phyloP scores from a whole-genome alignment of 2,888 invertebrate species.

The Cactoblastis cactorum region DNA sequence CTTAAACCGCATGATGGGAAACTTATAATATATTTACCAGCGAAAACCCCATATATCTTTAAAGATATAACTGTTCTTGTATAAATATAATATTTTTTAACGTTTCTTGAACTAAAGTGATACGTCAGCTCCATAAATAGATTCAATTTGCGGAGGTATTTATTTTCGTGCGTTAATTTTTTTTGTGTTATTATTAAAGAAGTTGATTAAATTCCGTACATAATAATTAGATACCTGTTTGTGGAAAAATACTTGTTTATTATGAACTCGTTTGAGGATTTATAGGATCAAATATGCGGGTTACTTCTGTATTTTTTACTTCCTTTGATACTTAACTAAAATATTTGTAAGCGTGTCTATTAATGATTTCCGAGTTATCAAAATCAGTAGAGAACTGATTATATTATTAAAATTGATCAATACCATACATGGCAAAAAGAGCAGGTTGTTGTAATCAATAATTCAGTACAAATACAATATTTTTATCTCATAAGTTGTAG shows the following conservation, averaged over 20 bases:
- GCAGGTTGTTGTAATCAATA: too few relatives aligned
- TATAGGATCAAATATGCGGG: too few relatives aligned
- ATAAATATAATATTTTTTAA: background rate
- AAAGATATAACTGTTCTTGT: background rate
- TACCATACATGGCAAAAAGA: too few relatives aligned
- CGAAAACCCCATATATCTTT: too few relatives aligned
- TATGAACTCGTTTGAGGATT: background rate
- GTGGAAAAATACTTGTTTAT: slow-evolving; percentile 4
- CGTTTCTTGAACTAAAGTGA: background rate
- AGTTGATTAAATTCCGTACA: background rate
- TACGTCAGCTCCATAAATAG: slow-evolving; percentile 5
- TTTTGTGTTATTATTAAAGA: background rate
- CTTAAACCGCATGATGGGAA: background rate
- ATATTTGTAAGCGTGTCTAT: too few relatives aligned
- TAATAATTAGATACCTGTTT: background rate
- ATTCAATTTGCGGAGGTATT: background rate
- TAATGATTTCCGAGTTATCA: too few relatives aligned
- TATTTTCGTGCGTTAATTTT: slow-evolving; percentile 3
- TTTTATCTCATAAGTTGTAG: too few relatives aligned
- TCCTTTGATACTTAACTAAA: too few relatives aligned
- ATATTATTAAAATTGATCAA: too few relatives aligned
- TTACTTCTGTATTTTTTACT: too few relatives aligned
- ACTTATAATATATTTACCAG: background rate
- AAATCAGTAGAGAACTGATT: too few relatives aligned
- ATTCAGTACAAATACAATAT: too few relatives aligned